A percentile compares a stretch with the other conserved stretches of the same genome.
These are phyloP conservation scores for Manis pentadactyla DNA, from an alignment of 2,797 vertebrate species.

Conservation along the genomic window DNA sequence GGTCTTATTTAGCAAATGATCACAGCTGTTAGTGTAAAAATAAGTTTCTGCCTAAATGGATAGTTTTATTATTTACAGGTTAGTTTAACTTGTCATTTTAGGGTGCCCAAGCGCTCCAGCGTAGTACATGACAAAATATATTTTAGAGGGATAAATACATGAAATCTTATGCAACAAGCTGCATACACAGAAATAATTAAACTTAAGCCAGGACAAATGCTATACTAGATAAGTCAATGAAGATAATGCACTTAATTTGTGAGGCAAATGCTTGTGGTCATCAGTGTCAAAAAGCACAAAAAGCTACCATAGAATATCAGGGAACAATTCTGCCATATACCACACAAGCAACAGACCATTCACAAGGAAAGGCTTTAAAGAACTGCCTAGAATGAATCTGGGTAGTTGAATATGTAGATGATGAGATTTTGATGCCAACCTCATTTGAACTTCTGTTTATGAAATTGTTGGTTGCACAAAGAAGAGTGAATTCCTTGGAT, in stretches of 20 bases:
- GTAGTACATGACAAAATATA: constrained; percentile 16
- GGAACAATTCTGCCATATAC: not conserved
- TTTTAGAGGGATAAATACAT: constrained; percentile 48
- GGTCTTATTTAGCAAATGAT: constrained; percentile 6
- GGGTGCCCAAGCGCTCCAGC: not conserved
- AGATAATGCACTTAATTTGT: constrained; percentile 50
- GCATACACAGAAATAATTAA: constrained; percentile 66
- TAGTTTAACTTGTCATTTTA: constrained; percentile 45
- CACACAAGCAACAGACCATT: not conserved
- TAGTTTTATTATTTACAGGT: constrained; percentile 59
- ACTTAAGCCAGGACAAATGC: constrained; percentile 64
- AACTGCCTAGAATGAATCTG: not conserved
- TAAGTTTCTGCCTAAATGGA: constrained; percentile 25
- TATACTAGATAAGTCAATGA: constrained; percentile 66
- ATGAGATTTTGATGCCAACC: not conserved
- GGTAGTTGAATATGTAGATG: not conserved
- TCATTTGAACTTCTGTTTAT: not conserved
- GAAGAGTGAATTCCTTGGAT: not conserved
- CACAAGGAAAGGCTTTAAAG: not conserved
- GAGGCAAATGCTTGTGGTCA: constrained; percentile 68
- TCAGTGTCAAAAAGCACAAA: constrained; percentile 43
- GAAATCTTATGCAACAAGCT: constrained; percentile 58
- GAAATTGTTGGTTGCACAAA: not conserved
- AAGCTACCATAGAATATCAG: not conserved
- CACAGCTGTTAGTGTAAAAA: constrained; percentile 24